Evolutionary conservation across 2,113 vertebrate species (phyloP), one percentile per base, ranked within the genome.

Genomic region (Tiliqua scincoides): DNA sequence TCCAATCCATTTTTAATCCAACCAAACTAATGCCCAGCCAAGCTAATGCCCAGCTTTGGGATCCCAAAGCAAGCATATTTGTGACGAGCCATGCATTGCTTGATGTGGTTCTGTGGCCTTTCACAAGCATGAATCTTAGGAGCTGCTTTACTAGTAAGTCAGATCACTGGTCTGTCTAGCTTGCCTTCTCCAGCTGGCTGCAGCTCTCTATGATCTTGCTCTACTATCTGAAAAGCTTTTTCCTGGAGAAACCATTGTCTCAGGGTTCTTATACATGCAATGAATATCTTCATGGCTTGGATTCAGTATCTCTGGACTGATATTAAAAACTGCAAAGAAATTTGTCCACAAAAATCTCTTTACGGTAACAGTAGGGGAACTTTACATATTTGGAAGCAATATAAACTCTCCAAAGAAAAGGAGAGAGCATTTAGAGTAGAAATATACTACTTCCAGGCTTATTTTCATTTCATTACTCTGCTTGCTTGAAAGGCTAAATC

Each of bases 391-490:
- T 0, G 0, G 4, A 91, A 63, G 59, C 62, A 75, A 68, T n/a
- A 35, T 73, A 67, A n/a, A 75, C 14, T 43, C 62, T 74, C 62
- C 40, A 37, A 83, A 17, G 21, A 1, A 59, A 37, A 79, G 72
- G 85, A 88, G 70, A 18, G n/a, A 30, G 68, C 83, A 68, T 81
- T 78, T 67, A 77, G 61, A 91, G 70, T 5, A 78, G 8, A 3
- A 90, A 73, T 43, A 79, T 21, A 67, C 0, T 76, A 67, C 32
- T 89, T 87, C 32, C 81, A 85, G 62, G 52, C 72, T 52, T 91
- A 68, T 85, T 90, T 91, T 86, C 62, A 59, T 35, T 79, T 81
- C 61, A n/a, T 85, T 84, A 83, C 25, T 88, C 81, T 85, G 73
- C 81, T 88, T 67, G 35, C 52, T 91, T 72, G 37, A 1, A 52